Conservation (phyloP, 2,113 vertebrate genomes). For the Ginglymostoma cirratum region DNA sequence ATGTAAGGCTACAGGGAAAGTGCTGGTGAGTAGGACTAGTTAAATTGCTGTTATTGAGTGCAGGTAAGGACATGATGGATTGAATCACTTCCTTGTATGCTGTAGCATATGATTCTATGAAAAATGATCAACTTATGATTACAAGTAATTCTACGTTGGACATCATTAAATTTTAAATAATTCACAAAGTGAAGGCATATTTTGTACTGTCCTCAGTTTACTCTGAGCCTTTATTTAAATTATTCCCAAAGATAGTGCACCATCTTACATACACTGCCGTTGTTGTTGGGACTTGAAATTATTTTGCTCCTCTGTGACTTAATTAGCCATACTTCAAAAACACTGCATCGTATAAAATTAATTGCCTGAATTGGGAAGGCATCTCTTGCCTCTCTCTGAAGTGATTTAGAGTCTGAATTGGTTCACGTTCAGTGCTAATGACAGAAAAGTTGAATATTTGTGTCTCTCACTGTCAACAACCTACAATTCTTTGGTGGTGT, state of each 20-base stretch:
- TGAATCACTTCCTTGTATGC: neutral
- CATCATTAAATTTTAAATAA: neutral
- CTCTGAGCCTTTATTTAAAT: neutral
- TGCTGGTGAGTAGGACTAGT: neutral
- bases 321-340: neutral
- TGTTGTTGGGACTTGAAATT: neutral
- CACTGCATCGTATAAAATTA: neutral
- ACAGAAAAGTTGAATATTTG: neutral
- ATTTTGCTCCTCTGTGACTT: neutral
- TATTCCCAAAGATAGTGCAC: slow-evolving; percentile 6
- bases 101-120: neutral
- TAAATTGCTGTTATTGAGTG: neutral
- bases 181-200: neutral
- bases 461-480: neutral
- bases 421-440: neutral
- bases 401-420: neutral
- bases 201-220: neutral
- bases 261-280: neutral
- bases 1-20: neutral
- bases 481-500: neutral
- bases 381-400: neutral
- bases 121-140: neutral
- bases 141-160: neutral
- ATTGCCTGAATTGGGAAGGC: neutral
- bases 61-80: neutral